Evolutionary conservation across 2,797 vertebrate genomes (phyloP).

Genomic region (Rhincodon typus): DNA sequence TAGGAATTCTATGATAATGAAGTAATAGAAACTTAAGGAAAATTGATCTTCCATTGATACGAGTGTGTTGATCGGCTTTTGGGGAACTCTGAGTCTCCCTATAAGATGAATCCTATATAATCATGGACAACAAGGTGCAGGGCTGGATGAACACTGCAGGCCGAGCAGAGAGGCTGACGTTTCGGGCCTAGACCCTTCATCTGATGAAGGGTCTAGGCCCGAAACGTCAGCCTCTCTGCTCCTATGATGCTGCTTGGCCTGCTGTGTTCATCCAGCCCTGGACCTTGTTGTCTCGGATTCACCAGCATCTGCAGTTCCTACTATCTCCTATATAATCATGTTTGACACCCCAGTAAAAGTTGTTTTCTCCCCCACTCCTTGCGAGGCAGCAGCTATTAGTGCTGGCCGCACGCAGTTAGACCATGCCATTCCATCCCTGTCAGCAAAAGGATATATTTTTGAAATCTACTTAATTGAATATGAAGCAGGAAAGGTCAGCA

Average conservation of each 20-base stretch:
- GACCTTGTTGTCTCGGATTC: no score
- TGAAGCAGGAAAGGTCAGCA: neutral
- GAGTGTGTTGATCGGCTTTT: neutral
- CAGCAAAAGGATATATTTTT: neutral
- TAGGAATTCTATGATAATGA: no score
- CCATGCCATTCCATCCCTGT: neutral
- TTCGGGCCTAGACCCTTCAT: no score
- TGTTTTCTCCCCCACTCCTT: neutral
- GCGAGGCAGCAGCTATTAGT: neutral
- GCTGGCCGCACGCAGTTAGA: neutral
- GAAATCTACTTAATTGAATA: neutral
- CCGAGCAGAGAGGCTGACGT: no score
- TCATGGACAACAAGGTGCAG: no score
- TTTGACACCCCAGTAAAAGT: neutral
- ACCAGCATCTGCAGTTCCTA: no score
- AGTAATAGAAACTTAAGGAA: neutral
- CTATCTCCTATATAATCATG: neutral
- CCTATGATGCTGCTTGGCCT: no score
- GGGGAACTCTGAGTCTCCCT: neutral
- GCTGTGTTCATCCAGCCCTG: no score
- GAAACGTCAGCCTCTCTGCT: no score
- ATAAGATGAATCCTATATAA: neutral
- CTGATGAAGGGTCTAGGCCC: no score
- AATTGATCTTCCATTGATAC: neutral
- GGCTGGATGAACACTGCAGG: no score